phyloP scores from a whole-genome alignment of 1,140 invertebrate genomes.

The Megalopta genalis region DNA sequence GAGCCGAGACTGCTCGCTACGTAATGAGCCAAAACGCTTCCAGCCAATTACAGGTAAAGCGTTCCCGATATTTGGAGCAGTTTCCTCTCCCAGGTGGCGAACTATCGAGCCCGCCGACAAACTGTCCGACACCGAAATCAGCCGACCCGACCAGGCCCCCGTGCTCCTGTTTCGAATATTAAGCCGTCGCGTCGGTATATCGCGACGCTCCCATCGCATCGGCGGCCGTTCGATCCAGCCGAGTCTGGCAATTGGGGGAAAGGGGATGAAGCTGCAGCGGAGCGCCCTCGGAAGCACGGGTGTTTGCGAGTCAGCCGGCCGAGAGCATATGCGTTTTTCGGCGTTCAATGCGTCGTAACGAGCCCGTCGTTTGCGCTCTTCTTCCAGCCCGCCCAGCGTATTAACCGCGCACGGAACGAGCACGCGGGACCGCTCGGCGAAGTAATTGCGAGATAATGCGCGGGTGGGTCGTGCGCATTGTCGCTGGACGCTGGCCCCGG shows the following conservation, averaged over 20 bases:
- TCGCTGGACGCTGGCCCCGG: slow-evolving; percentile 5
- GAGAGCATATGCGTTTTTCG: slow-evolving; percentile 25
- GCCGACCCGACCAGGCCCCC: neutral
- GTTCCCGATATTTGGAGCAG: neutral
- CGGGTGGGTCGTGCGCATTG: slow-evolving; percentile 42
- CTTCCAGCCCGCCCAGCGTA: slow-evolving; percentile 14
- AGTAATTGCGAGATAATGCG: slow-evolving; percentile 53
- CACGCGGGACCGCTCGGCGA: neutral
- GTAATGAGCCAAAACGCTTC: neutral
- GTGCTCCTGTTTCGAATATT: neutral
- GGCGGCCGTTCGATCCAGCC: neutral
- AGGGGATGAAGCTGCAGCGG: neutral
- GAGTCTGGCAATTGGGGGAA: neutral
- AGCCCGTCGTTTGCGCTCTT: slow-evolving; percentile 18
- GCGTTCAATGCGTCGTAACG: slow-evolving; percentile 36
- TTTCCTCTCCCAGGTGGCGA: neutral
- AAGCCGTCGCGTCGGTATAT: neutral
- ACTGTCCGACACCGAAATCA: neutral
- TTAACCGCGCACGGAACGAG: slow-evolving; percentile 18
- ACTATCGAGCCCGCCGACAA: neutral
- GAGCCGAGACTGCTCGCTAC: no score
- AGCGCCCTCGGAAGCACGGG: neutral
- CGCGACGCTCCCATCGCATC: neutral
- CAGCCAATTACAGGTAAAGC: neutral
- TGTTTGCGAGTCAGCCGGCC: neutral